Evolutionary conservation across 2,113 vertebrate species (phyloP), one percentile per base, ranked within the genome.

Genomic region (Ivindomyrus marchei): DNA sequence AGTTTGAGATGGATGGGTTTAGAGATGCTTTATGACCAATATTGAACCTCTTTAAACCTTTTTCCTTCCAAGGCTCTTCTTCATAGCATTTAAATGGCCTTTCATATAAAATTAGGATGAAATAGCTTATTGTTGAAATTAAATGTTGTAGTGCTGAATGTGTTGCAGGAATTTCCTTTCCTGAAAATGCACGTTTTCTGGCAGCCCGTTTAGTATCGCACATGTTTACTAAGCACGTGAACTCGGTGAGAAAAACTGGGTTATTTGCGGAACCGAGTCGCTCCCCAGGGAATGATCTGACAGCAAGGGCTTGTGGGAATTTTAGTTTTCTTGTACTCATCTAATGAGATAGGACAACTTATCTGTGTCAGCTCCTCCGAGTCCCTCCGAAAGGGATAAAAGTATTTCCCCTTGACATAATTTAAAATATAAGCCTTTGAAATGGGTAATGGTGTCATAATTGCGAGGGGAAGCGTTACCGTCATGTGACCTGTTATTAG

Each of bases 311-410:
- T 87, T 56, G 47, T 74, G 85, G 89, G 89, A 87, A 87, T 52
- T 74, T 45, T 56, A 87, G 89, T 87, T 42, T 47, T 85, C 80
- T 31, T 62, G 24, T 58, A 70, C 47, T 87, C 42, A 62, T 90
- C 62, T 90, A 84, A 87, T 49, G 77, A 91, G 70, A 91, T 42
- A 74, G 84, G 88, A 89, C 88, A 91, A 74, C 88, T 90, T 93
- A 93, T 92, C 86, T 93, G 89, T 93, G 93, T 92, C 92, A 93
- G 91, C 88, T 91, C 93, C 90, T 52, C 90, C 53, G 92, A 91
- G 92, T 74, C 19, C 66, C 89, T 86, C 90, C 90, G 50, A 89
- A 89, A 89, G 90, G 90, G 88, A 91, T 88, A 52, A 47, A 87
- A 92, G 88, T 89, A 89, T 90, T 92, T 91, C 91, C 91, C 27